Conservation (phyloP, 2,113 vertebrate genomes). For the Danionella cerebrum region DNA sequence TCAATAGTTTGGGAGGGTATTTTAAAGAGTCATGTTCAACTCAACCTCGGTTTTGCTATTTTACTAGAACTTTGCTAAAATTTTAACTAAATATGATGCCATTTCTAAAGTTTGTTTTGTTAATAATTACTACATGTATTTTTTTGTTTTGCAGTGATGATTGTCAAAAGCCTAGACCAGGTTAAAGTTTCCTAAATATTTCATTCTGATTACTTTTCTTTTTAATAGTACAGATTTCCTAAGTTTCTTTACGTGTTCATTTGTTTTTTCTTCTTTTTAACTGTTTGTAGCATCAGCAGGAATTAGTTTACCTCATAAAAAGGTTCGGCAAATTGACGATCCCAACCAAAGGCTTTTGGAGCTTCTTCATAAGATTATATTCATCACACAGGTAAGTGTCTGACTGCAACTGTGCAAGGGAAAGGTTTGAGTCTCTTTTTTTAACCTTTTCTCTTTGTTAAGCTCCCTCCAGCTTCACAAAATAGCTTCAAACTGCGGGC, state of each 20-base stretch:
- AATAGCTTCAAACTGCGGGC: conserved; percentile 69
- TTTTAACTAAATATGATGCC: background rate
- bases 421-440: background rate
- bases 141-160: conserved; percentile 40
- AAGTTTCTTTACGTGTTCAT: too few relatives aligned
- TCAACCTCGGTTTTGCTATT: too few relatives aligned
- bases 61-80: too few relatives aligned
- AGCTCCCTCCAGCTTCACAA: conserved; percentile 78
- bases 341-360: conserved; percentile 79
- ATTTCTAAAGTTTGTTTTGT: background rate
- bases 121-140: background rate
- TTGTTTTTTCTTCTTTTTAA: background rate
- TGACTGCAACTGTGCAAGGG: conserved; percentile 34
- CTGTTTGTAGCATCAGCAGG: conserved; percentile 61
- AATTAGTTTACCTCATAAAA: conserved; percentile 82
- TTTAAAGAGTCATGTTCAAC: too few relatives aligned
- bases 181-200: too few relatives aligned
- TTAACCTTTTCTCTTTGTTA: background rate
- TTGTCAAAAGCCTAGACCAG: conserved; percentile 59
- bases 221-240: too few relatives aligned
- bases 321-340: conserved; percentile 80
- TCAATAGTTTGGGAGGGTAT: too few relatives aligned
- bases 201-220: too few relatives aligned
- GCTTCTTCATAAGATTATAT: conserved; percentile 87
- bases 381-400: conserved; percentile 73